Percentiles rank a stretch among this genome's conserved stretches.
Evolutionary conservation across 2,113 vertebrate species (phyloP).

Genomic region (Casuarius casuarius): DNA sequence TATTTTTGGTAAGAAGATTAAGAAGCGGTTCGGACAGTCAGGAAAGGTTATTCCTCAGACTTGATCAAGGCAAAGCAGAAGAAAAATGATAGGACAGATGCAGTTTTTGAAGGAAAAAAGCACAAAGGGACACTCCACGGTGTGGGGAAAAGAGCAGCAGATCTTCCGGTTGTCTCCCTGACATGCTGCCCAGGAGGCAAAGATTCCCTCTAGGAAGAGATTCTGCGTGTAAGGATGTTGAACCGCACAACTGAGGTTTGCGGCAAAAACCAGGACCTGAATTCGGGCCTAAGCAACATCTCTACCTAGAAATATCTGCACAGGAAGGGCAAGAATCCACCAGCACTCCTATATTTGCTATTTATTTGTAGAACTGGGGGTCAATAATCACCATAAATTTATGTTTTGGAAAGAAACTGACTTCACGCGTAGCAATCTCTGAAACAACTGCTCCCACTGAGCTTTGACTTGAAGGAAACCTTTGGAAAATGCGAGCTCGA

Average conservation of each 20-base stretch:
- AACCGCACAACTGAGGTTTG: neutral
- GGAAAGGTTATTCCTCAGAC: neutral
- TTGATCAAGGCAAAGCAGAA: neutral
- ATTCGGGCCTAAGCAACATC: neutral
- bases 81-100: neutral
- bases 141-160: neutral
- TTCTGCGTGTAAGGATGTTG: neutral
- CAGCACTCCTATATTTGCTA: neutral
- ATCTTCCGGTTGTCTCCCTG: neutral
- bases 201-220: neutral
- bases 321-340: neutral
- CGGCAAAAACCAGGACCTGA: neutral
- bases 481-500: neutral
- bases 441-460: neutral
- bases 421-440: neutral
- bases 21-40: neutral
- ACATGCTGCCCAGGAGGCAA: accelerated
- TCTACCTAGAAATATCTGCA: neutral
- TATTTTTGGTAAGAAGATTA: neutral
- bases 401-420: neutral
- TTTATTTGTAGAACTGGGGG: neutral
- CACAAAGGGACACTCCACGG: neutral
- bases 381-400: neutral
- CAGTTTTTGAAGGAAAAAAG: neutral
- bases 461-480: neutral